Base-by-base conservation (phyloP, 2,888 invertebrate species). In the Schizaphis graminum region DNA sequence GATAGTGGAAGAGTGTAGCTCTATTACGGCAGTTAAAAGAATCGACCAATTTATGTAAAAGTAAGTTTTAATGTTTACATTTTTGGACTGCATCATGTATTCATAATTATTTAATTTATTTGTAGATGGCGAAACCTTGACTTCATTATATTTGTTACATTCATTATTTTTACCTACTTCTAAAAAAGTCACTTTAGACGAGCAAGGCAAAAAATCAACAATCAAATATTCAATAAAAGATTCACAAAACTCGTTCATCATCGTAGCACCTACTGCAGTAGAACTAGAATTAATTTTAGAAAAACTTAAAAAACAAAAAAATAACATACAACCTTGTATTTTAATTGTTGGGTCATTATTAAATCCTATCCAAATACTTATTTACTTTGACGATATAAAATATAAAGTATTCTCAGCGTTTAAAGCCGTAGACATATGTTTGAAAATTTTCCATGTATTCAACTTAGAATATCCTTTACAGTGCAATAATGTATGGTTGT, bases 1-100 rank as follows among this genome's bases (percentile, higher is more conserved):
- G 77, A 77, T 77, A 77, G 77, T 77, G 77, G 35, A 77, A n/a
- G n/a, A 77, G 77, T 77, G 35, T 77, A 35, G 28, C 77, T n/a
- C 35, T 77, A n/a, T 77, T 77, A 77, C 77, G 7, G 16, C 35
- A 77, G 21, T 35, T 77, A 77, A 77, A 77, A 35, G 21, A 35
- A 35, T 77, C 35, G 11, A 77, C n/a, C 21, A 35, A 77, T 77
- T 35, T 77, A 77, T 77, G 77, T 77, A 35, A 35, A 77, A 77
- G 77, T 77, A n/a, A 77, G 77, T 28, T 77, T 57, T 57, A 1
- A 57, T 24, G 57, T 26, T 57, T 26, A 57, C 57, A 61, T 61
- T 61, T 61, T 61, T 61, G 26, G 28, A 61, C 28, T 3, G 57
- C 10, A 28, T 47, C 0, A 47, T 47, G 28, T 61, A 61, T 61